A percentile compares a stretch with the other conserved stretches of the same genome.
Conservation (phyloP, 2,888 invertebrate genomes). For the Drosophila sordidula region DNA sequence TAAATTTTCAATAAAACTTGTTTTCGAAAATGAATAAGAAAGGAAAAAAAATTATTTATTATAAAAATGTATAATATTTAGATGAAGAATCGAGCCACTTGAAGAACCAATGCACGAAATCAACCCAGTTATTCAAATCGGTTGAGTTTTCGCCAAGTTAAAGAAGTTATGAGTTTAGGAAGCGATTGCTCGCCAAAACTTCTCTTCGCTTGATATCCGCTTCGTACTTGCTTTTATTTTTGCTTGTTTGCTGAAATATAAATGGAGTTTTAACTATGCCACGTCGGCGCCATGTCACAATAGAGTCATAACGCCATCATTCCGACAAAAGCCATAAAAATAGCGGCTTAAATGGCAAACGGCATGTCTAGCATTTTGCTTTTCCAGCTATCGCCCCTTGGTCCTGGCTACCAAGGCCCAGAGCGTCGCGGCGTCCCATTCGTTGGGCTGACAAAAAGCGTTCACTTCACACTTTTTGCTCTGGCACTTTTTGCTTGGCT, state of each 20-base stretch:
- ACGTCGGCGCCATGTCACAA: slow-evolving; percentile 66
- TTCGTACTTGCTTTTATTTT: slow-evolving; percentile 4
- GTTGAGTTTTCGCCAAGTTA: too few species aligned
- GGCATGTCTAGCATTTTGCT: slow-evolving; percentile 61
- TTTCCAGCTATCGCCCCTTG: slow-evolving; percentile 2
- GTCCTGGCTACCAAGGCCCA: slow-evolving; percentile 1
- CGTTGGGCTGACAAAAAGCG: slow-evolving; percentile 31
- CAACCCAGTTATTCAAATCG: too few species aligned
- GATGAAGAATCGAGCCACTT: too few species aligned
- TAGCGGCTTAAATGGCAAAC: slow-evolving; percentile 71
- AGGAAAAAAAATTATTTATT: too few species aligned
- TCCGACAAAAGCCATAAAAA: slow-evolving; percentile 67
- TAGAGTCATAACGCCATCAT: slow-evolving; percentile 72
- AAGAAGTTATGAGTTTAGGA: too few species aligned
- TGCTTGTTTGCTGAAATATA: slow-evolving; percentile 32
- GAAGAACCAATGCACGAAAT: too few species aligned
- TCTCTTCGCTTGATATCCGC: not conserved
- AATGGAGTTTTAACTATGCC: slow-evolving; percentile 65
- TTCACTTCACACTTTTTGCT: slow-evolving; percentile 70
- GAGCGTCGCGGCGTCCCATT: slow-evolving; percentile 1
- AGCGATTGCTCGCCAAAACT: slow-evolving; percentile 20
- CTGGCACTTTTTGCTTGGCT: slow-evolving; percentile 52
- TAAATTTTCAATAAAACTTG: too few species aligned
- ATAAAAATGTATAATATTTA: too few species aligned
- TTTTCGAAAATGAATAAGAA: too few species aligned